These are phyloP conservation scores for Sitophilus oryzae DNA, from an alignment of 1,140 invertebrate genomes.

Conservation along the genomic window DNA sequence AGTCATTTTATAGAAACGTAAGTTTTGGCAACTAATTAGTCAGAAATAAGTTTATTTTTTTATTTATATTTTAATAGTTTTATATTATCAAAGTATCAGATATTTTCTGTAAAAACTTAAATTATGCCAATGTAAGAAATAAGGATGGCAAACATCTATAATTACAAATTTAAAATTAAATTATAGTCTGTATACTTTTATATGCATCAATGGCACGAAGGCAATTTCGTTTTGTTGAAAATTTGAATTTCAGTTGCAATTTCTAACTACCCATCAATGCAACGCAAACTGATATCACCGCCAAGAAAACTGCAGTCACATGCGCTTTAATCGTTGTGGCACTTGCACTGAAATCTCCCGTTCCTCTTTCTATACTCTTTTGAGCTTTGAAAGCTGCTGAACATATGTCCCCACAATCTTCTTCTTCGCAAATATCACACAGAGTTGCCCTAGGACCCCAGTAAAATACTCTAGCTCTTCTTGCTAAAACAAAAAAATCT, in stretches of 20 bases:
- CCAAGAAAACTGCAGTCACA: neutral
- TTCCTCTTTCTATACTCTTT: conserved; percentile 7
- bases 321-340: neutral
- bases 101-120: too few relatives aligned
- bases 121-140: too few relatives aligned
- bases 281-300: neutral
- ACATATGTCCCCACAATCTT: conserved; percentile 47
- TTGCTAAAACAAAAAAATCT: conserved; percentile 53
- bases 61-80: neutral
- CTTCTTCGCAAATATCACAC: conserved; percentile 71
- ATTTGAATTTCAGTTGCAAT: too few relatives aligned
- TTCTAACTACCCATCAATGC: too few relatives aligned
- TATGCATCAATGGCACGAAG: too few relatives aligned
- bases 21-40: neutral
- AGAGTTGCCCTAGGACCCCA: conserved; percentile 60
- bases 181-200: too few relatives aligned
- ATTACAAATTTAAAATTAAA: too few relatives aligned
- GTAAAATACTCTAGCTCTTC: conserved; percentile 71
- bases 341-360: conserved; percentile 1
- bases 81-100: too few relatives aligned
- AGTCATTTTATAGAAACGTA: neutral
- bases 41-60: neutral
- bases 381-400: conserved; percentile 10
- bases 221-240: too few relatives aligned
- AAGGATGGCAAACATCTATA: too few relatives aligned